These are phyloP conservation scores for Drosophila meridiana DNA, from an alignment of 2,888 invertebrate species.

Conservation along the genomic window DNA sequence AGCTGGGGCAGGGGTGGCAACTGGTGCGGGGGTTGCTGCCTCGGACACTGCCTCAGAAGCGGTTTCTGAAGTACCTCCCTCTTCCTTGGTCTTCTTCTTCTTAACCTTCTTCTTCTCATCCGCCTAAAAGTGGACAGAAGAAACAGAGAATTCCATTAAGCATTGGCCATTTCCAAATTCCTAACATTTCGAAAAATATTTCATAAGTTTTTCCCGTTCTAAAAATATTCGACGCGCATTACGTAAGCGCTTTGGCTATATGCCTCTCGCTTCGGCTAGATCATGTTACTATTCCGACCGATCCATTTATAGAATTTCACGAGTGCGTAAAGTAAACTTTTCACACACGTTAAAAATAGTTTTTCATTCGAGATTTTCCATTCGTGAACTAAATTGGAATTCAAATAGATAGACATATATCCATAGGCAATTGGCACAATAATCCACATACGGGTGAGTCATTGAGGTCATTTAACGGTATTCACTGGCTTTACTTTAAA, in stretches of 20 bases:
- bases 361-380: constrained; percentile 17
- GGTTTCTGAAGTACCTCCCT: constrained; percentile 86
- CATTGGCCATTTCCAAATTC: neutral
- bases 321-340: constrained; percentile 30
- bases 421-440: constrained; percentile 36
- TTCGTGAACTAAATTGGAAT: constrained; percentile 19
- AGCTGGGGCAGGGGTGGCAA: constrained; percentile 89
- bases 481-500: constrained; percentile 43
- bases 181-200: constrained; percentile 22
- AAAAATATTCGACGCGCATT: constrained; percentile 56
- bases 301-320: constrained; percentile 71
- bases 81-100: constrained; percentile 93
- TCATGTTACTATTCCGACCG: constrained; percentile 63
- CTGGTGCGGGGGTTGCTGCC: constrained; percentile 89
- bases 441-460: constrained; percentile 51
- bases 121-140: constrained; percentile 87
- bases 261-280: constrained; percentile 56
- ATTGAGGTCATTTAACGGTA: constrained; percentile 32
- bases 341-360: constrained; percentile 52
- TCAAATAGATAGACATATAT: constrained; percentile 16
- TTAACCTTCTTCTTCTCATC: constrained; percentile 97
- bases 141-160: constrained; percentile 3
- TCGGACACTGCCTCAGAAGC: constrained; percentile 87
- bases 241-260: constrained; percentile 53
- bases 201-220: constrained; percentile 14